Evolutionary conservation across 2,888 invertebrate genomes (phyloP), one percentile per base, ranked within the genome.

Genomic region (Mythimna vitellina): DNA sequence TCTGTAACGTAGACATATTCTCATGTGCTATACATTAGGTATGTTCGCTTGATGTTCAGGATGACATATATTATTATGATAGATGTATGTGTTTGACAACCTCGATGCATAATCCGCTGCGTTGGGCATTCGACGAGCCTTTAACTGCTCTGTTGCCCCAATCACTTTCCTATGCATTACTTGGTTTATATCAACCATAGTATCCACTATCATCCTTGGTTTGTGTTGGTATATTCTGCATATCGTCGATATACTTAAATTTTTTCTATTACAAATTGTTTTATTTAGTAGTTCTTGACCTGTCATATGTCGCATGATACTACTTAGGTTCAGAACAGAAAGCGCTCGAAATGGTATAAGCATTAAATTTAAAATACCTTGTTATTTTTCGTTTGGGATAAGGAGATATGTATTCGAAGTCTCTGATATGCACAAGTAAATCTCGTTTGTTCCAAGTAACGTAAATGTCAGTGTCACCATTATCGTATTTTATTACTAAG

Each of bases 21-120:
- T 76, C 3, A n/a, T 29, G 20, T n/a, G 12, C 29, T 32, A n/a
- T 17, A 38, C 53, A 61, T 75, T 32, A 46, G 66, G 73, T 42
- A 49, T 10, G 49, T 35, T 73, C 22, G 4, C 22, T 10, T 65
- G 51, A 42, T 51, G 17, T 65, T 22, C 42, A 49, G 25, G 42
- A 65, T 76, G 65, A 69, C 22, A 60, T 60, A 58, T 63, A 22
- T 17, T 7, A 2, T 22, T 63, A 22, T 17, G 7, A 2, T 22
- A 60, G 58, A n/a, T 60, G 49, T 14, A 65, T 81, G 25, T 64
- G 17, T 62, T 65, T 20, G 62, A 22, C 38, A 22, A n/a, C 9
- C 35, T 22, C 4, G 0, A 46, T 51, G 54, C 60, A 51, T 12
- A n/a, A 53, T 25, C 22, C 32, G n/a, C 49, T 67, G 14, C 9